phyloP scores from a whole-genome alignment of 2,888 invertebrate species.

The Rhamnusium bicolor region DNA sequence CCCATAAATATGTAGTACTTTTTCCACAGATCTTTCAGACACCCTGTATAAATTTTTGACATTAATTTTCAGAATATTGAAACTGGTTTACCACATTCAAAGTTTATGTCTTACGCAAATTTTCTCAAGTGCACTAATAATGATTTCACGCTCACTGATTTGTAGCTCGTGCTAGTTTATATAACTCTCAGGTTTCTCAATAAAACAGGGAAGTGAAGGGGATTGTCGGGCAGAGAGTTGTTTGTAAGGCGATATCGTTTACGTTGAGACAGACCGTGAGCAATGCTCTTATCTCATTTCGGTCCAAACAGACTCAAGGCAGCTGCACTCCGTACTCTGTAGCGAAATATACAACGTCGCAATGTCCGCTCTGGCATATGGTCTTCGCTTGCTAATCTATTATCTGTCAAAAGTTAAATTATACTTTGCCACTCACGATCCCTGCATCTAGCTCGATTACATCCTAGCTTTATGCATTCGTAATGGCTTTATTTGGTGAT shows the following conservation, averaged over 20 bases:
- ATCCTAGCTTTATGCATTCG: slow-evolving; percentile 9
- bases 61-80: too few relatives aligned
- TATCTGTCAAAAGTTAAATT: slow-evolving; percentile 33
- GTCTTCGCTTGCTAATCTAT: slow-evolving; percentile 22
- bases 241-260: slow-evolving; percentile 22
- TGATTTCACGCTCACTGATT: neutral
- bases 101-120: too few relatives aligned
- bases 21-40: too few relatives aligned
- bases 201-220: neutral
- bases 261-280: neutral
- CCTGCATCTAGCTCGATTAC: slow-evolving; percentile 6
- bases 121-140: neutral
- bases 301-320: slow-evolving; percentile 18
- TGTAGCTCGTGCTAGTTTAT: neutral
- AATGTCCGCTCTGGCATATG: slow-evolving; percentile 19
- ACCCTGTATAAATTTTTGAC: too few relatives aligned
- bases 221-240: neutral
- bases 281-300: slow-evolving; percentile 23
- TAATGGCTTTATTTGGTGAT: slow-evolving; percentile 30
- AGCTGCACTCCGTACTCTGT: slow-evolving; percentile 5
- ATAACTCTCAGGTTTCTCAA: slow-evolving; percentile 5
- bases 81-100: neutral
- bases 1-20: too few relatives aligned
- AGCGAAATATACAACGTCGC: neutral
- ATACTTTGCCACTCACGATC: slow-evolving; percentile 13